Conservation (phyloP, 2,888 invertebrate species). For the Melinopterus prodromus region DNA sequence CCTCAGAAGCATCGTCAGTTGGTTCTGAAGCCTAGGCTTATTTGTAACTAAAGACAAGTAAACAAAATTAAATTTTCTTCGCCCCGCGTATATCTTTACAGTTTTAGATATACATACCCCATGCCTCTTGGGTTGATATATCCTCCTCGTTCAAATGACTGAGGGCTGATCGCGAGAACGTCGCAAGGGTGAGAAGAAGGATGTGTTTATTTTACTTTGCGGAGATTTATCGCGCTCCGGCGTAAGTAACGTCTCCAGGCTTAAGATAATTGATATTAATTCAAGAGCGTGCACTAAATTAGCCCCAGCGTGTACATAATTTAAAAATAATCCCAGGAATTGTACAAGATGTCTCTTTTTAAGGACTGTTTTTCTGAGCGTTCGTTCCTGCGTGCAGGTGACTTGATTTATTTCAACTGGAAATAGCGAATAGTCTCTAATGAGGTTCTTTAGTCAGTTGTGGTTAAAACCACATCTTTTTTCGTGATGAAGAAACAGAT, state of each 20-base stretch:
- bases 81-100: neutral
- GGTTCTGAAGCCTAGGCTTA: neutral
- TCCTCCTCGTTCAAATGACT: neutral
- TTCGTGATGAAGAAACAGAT: too few species aligned
- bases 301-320: conserved; percentile 14
- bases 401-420: neutral
- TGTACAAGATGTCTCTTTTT: neutral
- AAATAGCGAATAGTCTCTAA: neutral
- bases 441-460: neutral
- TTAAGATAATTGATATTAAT: conserved; percentile 27
- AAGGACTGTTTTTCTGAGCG: neutral
- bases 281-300: conserved; percentile 22
- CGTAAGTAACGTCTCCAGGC: conserved; percentile 18
- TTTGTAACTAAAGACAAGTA: neutral
- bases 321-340: conserved; percentile 21
- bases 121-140: neutral
- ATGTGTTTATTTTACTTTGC: conserved; percentile 25
- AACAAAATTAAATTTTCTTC: neutral
- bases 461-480: too few species aligned
- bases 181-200: conserved; percentile 1
- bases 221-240: conserved; percentile 16
- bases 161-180: neutral
- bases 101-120: neutral
- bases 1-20: too few species aligned
- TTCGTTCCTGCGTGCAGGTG: neutral